Conservation (phyloP, 2,797 vertebrate genomes). For the Pangasius djambal region DNA sequence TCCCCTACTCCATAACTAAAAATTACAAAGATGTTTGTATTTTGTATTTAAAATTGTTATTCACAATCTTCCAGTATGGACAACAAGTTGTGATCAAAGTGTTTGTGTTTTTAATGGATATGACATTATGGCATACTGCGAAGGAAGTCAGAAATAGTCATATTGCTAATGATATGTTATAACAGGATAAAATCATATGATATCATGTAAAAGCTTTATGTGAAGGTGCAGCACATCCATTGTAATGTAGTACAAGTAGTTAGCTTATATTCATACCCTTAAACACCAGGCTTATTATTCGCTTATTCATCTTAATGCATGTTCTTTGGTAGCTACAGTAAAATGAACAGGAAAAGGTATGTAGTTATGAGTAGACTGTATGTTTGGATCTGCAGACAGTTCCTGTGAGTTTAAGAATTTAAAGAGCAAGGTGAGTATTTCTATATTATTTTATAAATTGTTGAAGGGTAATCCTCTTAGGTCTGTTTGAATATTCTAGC, state of each 20-base stretch:
- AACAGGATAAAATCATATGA: neutral
- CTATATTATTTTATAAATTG: neutral
- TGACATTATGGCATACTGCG: neutral
- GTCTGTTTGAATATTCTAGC: neutral
- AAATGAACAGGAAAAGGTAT: neutral
- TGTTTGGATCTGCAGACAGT: neutral
- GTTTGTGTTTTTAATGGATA: neutral
- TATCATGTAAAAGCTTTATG: neutral
- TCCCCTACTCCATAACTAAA: neutral
- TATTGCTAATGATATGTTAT: neutral
- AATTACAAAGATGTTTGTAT: neutral
- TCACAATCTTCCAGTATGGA: neutral
- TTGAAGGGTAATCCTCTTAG: neutral
- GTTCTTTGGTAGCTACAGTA: neutral
- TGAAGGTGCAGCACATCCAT: neutral
- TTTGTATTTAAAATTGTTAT: neutral
- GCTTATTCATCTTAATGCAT: neutral
- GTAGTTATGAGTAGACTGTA: neutral
- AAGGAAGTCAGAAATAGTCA: neutral
- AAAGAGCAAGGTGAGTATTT: neutral
- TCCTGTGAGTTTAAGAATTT: neutral
- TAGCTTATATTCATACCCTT: neutral
- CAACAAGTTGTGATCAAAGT: neutral
- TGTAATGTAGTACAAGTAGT: neutral
- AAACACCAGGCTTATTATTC: neutral